Evolutionary conservation across 2,888 invertebrate genomes (phyloP), one percentile per base, ranked within the genome.

Genomic region (Drosophila setosimentum): DNA sequence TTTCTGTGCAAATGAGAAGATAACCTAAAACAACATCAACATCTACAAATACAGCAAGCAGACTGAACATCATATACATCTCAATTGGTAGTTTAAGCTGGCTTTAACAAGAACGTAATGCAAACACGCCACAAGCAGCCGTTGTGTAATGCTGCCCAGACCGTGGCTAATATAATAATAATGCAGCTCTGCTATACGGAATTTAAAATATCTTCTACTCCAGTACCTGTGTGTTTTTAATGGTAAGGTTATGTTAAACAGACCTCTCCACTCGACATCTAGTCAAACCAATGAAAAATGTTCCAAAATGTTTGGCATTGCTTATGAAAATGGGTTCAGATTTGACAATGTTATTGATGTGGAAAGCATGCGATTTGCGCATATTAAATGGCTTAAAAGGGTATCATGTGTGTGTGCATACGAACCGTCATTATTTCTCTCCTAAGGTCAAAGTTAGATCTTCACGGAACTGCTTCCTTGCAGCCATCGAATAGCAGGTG

Each of bases 61-160:
- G 18, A 24, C 50, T 37, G n/a, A 32, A 21, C 74, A 37, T 42
- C 21, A 33, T 37, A 45, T 68, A 73, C 66, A 77, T 75, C 71
- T 71, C 80, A 74, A 80, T 80, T 87, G 74, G 70, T 73, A 51
- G 68, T 75, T 72, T 68, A 72, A 78, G 72, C 62, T 70, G 69
- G 16, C 51, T 67, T 72, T 61, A 81, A 84, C 82, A 74, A 82
- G 85, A 87, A 78, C 66, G 64, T 78, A 87, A 87, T 87, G 78
- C 80, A 80, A 76, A 80, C 71, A 57, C 58, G 49, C 29, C 10
- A 45, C 57, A 69, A 45, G 40, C 11, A 32, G 16, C 16, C 45
- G 7, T 8, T 49, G 18, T n/a, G 30, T 21, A 54, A 54, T 27
- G 54, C 24, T 24, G 24, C 18, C 24, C 33, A 18, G 6, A n/a